phyloP scores from a whole-genome alignment of 1,140 invertebrate species.

The Scaptodrosophila lebanonensis region DNA sequence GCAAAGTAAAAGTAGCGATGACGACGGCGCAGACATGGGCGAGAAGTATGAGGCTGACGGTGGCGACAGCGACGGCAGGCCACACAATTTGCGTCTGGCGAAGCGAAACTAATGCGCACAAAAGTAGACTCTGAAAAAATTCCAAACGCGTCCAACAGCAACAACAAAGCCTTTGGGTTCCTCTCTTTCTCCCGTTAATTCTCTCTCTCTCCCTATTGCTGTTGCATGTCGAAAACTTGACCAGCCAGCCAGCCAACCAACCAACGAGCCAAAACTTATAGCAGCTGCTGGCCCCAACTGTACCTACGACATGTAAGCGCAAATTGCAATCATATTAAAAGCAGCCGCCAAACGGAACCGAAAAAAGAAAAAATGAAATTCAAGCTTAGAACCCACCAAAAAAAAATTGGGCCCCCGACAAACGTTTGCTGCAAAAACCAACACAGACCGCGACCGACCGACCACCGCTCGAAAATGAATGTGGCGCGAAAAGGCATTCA shows the following conservation, averaged over 20 bases:
- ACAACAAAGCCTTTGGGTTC: too few relatives aligned
- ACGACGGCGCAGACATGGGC: too few relatives aligned
- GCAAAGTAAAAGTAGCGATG: slow-evolving; percentile 32
- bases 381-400: slow-evolving; percentile 14
- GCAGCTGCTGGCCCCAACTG: background rate
- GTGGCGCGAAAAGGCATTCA: slow-evolving; percentile 28
- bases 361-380: slow-evolving; percentile 33
- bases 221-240: slow-evolving; percentile 42
- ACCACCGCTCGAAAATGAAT: slow-evolving; percentile 5
- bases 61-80: slow-evolving; percentile 30
- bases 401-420: slow-evolving; percentile 5
- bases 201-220: slow-evolving; percentile 6
- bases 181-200: too few relatives aligned
- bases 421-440: background rate
- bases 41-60: too few relatives aligned
- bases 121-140: slow-evolving; percentile 24
- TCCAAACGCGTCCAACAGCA: slow-evolving; percentile 15
- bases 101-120: slow-evolving; percentile 63
- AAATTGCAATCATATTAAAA: slow-evolving; percentile 71
- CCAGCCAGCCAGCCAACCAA: slow-evolving; percentile 33
- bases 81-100: slow-evolving; percentile 52
- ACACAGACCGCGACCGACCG: too few relatives aligned
- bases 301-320: slow-evolving; percentile 27
- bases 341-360: slow-evolving; percentile 31
- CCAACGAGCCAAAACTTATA: slow-evolving; percentile 3